A percentile compares a stretch with the other conserved stretches of the same genome.
phyloP scores from a whole-genome alignment of 2,113 vertebrate species.

The Microtus oregoni region DNA sequence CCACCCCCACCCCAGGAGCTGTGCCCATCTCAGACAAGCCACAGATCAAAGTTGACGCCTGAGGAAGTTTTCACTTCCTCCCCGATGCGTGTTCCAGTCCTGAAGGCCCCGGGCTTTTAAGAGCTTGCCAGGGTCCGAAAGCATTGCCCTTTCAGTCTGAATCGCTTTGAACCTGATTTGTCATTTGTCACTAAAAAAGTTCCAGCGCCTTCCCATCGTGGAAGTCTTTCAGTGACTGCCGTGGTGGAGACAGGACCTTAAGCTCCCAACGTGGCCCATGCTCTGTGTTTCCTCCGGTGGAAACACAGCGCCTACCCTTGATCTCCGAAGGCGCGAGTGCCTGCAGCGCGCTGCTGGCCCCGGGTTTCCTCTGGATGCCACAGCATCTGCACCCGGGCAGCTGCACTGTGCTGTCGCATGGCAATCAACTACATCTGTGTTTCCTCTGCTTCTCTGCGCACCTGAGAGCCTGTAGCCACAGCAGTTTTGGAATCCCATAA shows the following conservation, averaged over 20 bases:
- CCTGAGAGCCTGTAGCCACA: not conserved
- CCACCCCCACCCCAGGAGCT: not conserved
- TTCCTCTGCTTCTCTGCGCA: not conserved
- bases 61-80: not conserved
- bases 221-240: not conserved
- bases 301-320: not conserved
- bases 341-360: too few relatives aligned
- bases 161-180: not conserved
- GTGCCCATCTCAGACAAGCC: not conserved
- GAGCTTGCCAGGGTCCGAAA: not conserved
- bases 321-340: not conserved
- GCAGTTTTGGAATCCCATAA: not conserved
- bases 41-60: not conserved
- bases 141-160: not conserved
- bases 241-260: not conserved
- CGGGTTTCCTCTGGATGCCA: not conserved
- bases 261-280: not conserved
- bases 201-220: too few relatives aligned
- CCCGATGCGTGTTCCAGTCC: not conserved
- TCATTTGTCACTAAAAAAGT: not conserved
- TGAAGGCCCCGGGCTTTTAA: not conserved
- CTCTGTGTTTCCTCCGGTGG: not conserved
- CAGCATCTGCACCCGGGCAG: not conserved
- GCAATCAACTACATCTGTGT: not conserved
- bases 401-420: accelerated